Evolutionary conservation across 2,113 vertebrate genomes (phyloP).

Genomic region (Corythoichthys intestinalis): DNA sequence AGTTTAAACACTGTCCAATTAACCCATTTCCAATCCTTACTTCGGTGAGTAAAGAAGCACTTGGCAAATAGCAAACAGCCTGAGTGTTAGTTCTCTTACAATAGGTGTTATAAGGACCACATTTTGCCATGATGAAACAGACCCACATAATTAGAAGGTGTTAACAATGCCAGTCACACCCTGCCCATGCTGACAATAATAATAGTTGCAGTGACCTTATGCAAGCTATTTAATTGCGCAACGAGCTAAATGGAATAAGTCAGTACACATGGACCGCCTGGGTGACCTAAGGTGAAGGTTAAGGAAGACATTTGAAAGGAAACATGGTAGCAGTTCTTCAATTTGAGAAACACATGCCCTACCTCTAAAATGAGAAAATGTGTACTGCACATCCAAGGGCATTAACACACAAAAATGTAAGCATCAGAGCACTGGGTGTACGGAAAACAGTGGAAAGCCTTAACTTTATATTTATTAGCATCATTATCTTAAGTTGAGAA

Average conservation of each 20-base stretch:
- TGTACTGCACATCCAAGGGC: not conserved
- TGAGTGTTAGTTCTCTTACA: not conserved
- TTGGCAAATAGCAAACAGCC: not conserved
- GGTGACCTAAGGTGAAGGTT: not conserved
- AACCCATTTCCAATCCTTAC: not conserved
- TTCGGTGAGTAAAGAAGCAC: not conserved
- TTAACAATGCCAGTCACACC: slow-evolving; percentile 5
- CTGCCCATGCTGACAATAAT: not conserved
- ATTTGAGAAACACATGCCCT: not conserved
- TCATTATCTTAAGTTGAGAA: too few species aligned
- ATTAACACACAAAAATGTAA: not conserved
- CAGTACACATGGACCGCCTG: not conserved
- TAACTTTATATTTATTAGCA: not conserved
- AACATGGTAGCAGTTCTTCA: not conserved
- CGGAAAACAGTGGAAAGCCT: not conserved
- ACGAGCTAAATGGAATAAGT: not conserved
- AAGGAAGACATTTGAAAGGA: not conserved
- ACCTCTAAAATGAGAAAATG: not conserved
- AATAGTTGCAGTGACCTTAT: slow-evolving; percentile 9
- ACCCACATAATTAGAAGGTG: not conserved
- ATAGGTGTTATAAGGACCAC: not conserved
- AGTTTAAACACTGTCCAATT: not conserved
- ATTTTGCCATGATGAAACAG: slow-evolving; percentile 1
- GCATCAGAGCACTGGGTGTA: not conserved
- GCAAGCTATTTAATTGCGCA: slow-evolving; percentile 2